These are phyloP conservation scores for Lepidostoma basale DNA, from an alignment of 1,140 invertebrate genomes.

Conservation along the genomic window DNA sequence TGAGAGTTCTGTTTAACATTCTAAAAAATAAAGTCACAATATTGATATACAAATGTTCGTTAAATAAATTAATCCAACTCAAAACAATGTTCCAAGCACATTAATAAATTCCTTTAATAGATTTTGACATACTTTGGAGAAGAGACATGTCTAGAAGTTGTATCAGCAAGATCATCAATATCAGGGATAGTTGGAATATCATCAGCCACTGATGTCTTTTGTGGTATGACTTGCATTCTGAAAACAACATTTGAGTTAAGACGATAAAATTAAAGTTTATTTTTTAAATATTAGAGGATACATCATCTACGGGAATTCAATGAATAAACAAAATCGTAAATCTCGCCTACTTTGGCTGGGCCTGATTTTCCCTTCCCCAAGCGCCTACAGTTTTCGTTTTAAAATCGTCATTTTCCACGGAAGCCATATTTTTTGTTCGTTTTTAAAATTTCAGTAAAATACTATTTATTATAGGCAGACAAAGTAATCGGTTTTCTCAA, in stretches of 20 bases:
- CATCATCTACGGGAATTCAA: neutral
- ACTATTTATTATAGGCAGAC: too few species aligned
- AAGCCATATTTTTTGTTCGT: neutral
- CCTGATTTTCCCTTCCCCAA: constrained; percentile 24
- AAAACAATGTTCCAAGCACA: neutral
- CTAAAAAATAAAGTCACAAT: constrained; percentile 4
- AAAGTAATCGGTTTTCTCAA: too few species aligned
- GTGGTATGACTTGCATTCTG: constrained; percentile 36
- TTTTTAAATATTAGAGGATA: neutral
- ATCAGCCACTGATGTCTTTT: constrained; percentile 28
- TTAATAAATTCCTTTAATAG: too few species aligned
- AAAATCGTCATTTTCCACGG: constrained; percentile 12
- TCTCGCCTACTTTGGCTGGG: constrained; percentile 13
- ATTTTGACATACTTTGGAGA: constrained; percentile 7
- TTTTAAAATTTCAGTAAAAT: neutral
- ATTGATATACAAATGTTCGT: neutral
- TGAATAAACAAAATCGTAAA: neutral
- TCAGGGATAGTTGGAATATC: constrained; percentile 43
- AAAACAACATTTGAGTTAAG: neutral
- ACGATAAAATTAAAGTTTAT: neutral
- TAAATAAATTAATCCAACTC: too few species aligned
- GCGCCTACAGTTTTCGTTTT: constrained; percentile 29
- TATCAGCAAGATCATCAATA: constrained; percentile 39
- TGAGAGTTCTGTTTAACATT: constrained; percentile 30
- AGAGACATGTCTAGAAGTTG: constrained; percentile 27